Conservation (phyloP, 2,888 invertebrate species). For the Drosophila suboccidentalis region DNA sequence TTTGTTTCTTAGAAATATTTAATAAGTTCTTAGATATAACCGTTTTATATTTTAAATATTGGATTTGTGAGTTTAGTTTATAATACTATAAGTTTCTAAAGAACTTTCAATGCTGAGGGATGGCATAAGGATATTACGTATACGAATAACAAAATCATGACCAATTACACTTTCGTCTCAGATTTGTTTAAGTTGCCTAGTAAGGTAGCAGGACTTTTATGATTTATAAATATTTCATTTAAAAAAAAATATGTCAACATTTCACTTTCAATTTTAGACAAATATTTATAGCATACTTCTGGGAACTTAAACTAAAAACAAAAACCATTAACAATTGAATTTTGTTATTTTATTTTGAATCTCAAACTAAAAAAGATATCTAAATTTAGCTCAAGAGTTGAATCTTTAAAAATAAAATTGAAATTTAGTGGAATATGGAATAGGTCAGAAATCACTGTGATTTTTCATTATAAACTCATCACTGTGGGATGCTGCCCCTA, state of each 20-base stretch:
- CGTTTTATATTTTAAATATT: too few species aligned
- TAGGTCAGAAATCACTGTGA: conserved; percentile 7
- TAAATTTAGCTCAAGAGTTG: not conserved
- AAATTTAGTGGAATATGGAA: not conserved
- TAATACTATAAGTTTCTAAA: too few species aligned
- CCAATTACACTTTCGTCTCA: not conserved
- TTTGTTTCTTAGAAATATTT: too few species aligned
- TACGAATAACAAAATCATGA: not conserved
- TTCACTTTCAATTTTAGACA: not conserved
- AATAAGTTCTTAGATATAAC: too few species aligned
- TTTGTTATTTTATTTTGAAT: too few species aligned
- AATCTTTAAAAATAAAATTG: not conserved
- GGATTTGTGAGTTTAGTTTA: too few species aligned
- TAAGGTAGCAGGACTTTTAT: too few species aligned
- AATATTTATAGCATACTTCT: conserved; percentile 32
- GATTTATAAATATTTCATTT: too few species aligned
- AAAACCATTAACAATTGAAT: not conserved
- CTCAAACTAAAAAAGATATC: not conserved
- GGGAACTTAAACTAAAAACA: not conserved
- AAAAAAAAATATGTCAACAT: too few species aligned
- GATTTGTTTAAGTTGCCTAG: too few species aligned
- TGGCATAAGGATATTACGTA: too few species aligned
- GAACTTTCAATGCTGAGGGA: too few species aligned
- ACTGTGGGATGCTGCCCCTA: conserved; percentile 1
- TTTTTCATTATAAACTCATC: conserved; percentile 17